phyloP scores from a whole-genome alignment of 2,113 vertebrate genomes.

The Campylomormyrus tamandua region DNA sequence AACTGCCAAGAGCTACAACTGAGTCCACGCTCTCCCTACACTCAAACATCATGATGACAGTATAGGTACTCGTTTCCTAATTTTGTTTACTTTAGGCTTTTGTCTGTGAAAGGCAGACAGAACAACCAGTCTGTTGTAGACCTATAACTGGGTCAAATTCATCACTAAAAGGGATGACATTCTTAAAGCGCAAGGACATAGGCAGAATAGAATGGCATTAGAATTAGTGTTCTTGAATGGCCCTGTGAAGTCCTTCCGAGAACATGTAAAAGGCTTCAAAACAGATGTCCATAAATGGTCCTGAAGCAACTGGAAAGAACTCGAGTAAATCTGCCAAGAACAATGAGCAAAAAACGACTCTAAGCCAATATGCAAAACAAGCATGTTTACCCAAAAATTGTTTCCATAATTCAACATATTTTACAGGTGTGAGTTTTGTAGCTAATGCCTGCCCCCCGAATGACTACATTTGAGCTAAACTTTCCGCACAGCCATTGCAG shows the following conservation, averaged over 20 bases:
- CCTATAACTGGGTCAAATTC: neutral
- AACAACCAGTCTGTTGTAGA: neutral
- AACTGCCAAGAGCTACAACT: neutral
- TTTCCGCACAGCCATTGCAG: neutral
- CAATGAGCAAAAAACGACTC: neutral
- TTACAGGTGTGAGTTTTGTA: neutral
- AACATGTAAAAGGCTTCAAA: neutral
- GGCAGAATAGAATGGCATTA: neutral
- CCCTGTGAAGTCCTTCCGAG: neutral
- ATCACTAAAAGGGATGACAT: neutral
- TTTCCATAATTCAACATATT: neutral
- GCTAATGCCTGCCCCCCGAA: neutral
- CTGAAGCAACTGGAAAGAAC: slow-evolving; percentile 1
- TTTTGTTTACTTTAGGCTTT: neutral
- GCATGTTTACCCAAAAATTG: neutral
- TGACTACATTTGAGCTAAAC: neutral
- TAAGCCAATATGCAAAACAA: neutral
- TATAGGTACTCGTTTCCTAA: neutral
- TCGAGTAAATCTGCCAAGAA: neutral
- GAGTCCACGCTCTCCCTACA: neutral
- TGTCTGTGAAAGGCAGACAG: neutral
- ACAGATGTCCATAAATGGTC: neutral
- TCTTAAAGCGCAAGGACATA: neutral
- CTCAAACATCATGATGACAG: neutral
- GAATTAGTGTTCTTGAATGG: neutral